Evolutionary conservation across 2,888 invertebrate genomes (phyloP), one percentile per base, ranked within the genome.

Genomic region (Plebejus anna): DNA sequence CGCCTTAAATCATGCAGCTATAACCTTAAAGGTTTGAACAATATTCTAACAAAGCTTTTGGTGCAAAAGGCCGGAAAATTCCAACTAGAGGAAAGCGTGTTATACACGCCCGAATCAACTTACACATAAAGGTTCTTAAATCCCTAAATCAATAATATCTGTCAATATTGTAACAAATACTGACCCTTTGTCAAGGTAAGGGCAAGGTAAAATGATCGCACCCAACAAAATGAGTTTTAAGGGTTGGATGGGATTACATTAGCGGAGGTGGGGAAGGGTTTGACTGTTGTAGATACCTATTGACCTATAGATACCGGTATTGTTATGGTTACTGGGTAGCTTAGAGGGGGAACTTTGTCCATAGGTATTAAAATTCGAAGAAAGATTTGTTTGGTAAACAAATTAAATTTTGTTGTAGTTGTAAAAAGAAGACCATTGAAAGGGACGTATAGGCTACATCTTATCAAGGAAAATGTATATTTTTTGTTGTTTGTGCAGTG

Each of bases 161-260:
- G 66, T 36, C 32, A 66, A 66, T 36, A 66, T 66, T 66, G 11
- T 66, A 61, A 61, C 4, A 28, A 66, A 66, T 28, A 66, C 66
- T 66, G 32, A 36, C 32, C 66, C 32, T 32, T 66, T 66, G 32
- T 66, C 16, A 32, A 32, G 66, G 66, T 16, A 66, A 66, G 32
- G 66, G 66, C 32, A 2, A 66, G 66, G 66, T 66, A 66, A 66
- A 66, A 61, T 61, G 28, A 61, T 61, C 28, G 28, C 61, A 61
- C 61, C 61, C 61, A 61, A 61, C 28, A 61, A 61, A 61, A 66
- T 66, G 32, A 66, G 32, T 66, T 66, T 66, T 66, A 66, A 66
- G 66, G 66, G 66, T 66, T 36, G 66, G 66, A 32, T 66, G 32
- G 32, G 36, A 66, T 66, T 66, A 66, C 36, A 66, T 66, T 66